A percentile compares a stretch with the other conserved stretches of the same genome.
phyloP scores from a whole-genome alignment of 2,797 vertebrate species.

The Melopsittacus undulatus region DNA sequence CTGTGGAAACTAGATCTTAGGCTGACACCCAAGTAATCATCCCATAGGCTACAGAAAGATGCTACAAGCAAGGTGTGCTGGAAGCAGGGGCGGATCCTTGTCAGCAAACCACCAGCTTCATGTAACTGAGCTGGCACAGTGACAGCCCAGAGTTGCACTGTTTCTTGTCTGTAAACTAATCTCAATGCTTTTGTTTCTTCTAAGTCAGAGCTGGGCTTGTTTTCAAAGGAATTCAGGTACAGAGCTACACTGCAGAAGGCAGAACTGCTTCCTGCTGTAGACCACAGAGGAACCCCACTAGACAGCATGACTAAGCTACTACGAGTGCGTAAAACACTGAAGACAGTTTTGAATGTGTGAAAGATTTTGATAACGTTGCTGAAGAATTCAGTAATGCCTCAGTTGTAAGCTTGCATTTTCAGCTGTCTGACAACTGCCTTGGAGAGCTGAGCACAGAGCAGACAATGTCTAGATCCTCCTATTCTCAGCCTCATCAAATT shows the following conservation, averaged over 20 bases:
- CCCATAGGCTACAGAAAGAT: not conserved
- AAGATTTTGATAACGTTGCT: not conserved
- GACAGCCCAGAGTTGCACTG: not conserved
- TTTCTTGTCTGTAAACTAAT: not conserved
- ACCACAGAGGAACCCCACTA: not conserved
- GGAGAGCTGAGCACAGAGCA: not conserved
- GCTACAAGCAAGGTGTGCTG: not conserved
- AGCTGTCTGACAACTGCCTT: not conserved
- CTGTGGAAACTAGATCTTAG: not conserved
- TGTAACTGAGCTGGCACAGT: not conserved
- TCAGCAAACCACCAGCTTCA: not conserved
- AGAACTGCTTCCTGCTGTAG: not conserved
- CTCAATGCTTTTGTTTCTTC: not conserved
- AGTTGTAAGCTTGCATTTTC: not conserved
- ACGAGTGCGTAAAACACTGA: rapidly evolving
- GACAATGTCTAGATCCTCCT: slow-evolving; percentile 1
- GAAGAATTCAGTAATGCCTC: not conserved
- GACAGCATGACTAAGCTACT: not conserved
- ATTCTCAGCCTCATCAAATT: not conserved
- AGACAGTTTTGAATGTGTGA: not conserved
- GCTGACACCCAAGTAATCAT: not conserved
- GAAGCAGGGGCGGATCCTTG: not conserved
- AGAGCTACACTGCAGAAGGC: not conserved
- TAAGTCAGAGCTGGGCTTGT: not conserved
- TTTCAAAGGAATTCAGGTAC: not conserved